phyloP scores from a whole-genome alignment of 2,113 vertebrate species.

The Zingel zingel region DNA sequence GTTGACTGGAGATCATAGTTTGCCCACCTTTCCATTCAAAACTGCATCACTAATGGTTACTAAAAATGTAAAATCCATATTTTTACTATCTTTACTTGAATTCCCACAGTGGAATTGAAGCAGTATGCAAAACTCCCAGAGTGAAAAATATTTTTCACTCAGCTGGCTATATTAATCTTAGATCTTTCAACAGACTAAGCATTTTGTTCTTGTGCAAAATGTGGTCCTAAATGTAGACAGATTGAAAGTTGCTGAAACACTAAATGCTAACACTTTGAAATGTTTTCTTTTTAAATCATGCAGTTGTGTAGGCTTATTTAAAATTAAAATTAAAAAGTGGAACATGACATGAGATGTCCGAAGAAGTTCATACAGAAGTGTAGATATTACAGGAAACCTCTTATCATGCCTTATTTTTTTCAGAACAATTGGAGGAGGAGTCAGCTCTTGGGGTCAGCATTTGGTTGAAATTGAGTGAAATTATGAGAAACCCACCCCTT shows the following conservation, averaged over 20 bases:
- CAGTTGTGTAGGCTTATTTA: constrained; percentile 1
- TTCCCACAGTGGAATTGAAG: constrained; percentile 58
- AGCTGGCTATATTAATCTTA: constrained; percentile 60
- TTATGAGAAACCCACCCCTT: constrained; percentile 80
- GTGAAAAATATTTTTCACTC: constrained; percentile 56
- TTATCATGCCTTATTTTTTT: constrained; percentile 28
- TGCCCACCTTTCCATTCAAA: constrained; percentile 36
- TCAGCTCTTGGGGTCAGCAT: constrained; percentile 72
- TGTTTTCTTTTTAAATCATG: neutral
- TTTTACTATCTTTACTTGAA: constrained; percentile 53
- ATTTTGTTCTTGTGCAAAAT: constrained; percentile 48
- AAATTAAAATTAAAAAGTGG: neutral
- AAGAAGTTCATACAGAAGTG: neutral
- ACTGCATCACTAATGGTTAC: constrained; percentile 10
- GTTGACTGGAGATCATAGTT: constrained; percentile 9
- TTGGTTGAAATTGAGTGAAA: constrained; percentile 82
- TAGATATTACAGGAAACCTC: constrained; percentile 2
- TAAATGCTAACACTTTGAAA: constrained; percentile 33
- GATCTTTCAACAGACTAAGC: constrained; percentile 74
- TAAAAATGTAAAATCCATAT: constrained; percentile 54
- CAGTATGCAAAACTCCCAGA: constrained; percentile 57
- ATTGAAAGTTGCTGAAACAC: constrained; percentile 59
- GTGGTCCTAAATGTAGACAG: constrained; percentile 24
- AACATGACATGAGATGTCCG: neutral
- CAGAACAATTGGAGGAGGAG: constrained; percentile 71